These are phyloP conservation scores for Drosophila repletoides DNA, from an alignment of 1,140 invertebrate genomes.

Conservation along the genomic window DNA sequence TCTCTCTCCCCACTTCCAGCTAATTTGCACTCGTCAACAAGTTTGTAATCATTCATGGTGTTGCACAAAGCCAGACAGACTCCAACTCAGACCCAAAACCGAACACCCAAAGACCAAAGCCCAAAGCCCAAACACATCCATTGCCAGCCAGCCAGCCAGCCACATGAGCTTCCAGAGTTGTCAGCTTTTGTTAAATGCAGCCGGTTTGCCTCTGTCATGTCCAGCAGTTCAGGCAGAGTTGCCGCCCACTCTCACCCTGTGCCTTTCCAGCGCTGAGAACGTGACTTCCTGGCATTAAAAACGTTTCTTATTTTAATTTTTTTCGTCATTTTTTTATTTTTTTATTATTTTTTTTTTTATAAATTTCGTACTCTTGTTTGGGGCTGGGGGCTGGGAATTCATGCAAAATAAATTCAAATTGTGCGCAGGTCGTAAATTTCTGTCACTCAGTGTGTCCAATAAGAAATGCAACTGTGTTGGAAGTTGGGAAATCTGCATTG, in stretches of 20 bases:
- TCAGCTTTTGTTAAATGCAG: conserved; percentile 31
- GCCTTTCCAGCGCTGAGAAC: conserved; percentile 1
- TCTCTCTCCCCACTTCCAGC: conserved; percentile 20
- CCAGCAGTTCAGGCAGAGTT: conserved; percentile 17
- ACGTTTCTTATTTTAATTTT: conserved; percentile 46
- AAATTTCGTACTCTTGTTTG: conserved; percentile 11
- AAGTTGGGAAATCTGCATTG: background rate
- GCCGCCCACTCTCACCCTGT: conserved; percentile 15
- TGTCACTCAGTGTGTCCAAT: conserved; percentile 26
- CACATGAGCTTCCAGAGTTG: conserved; percentile 24
- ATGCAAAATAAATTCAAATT: conserved; percentile 36
- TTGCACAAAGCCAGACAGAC: conserved; percentile 35
- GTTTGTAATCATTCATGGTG: conserved; percentile 52
- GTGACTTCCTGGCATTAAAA: conserved; percentile 48
- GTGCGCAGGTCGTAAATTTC: conserved; percentile 34
- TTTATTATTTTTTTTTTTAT: conserved; percentile 32
- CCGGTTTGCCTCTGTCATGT: conserved; percentile 38
- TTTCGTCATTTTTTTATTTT: background rate
- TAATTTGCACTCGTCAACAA: conserved; percentile 50
- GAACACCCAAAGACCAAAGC: background rate
- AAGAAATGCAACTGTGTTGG: conserved; percentile 18
- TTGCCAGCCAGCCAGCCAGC: background rate
- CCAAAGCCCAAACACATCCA: background rate
- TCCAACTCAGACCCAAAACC: background rate
- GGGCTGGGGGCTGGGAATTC: background rate